Conservation (phyloP, 2,113 vertebrate species). For the Pteropus alecto region DNA sequence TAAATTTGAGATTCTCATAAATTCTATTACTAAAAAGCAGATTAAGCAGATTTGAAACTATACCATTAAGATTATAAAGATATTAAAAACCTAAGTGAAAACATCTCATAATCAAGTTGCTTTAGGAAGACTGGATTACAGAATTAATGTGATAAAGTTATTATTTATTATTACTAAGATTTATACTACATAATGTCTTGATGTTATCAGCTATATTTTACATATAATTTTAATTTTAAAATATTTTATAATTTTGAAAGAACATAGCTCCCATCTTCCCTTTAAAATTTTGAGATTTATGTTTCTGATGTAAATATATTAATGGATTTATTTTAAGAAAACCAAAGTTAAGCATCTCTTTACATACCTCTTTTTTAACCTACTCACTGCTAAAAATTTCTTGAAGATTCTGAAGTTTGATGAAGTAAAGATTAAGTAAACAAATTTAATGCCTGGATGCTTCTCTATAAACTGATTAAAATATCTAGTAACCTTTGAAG, state of each 20-base stretch:
- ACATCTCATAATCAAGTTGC: not conserved
- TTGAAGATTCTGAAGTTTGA: not conserved
- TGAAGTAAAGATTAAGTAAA: not conserved
- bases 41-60: not conserved
- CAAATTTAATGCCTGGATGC: not conserved
- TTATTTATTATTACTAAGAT: slow-evolving; percentile 14
- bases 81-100: slow-evolving; percentile 43
- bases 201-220: not conserved
- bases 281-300: not conserved
- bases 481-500: not conserved
- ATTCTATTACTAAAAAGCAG: slow-evolving; percentile 24
- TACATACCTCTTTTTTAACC: not conserved
- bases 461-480: slow-evolving; percentile 35
- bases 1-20: not conserved
- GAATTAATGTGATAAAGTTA: not conserved
- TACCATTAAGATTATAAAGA: not conserved
- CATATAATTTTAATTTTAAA: slow-evolving; percentile 1
- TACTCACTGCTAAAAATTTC: not conserved
- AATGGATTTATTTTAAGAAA: not conserved
- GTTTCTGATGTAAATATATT: slow-evolving; percentile 10
- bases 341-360: not conserved
- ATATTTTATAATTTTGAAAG: not conserved
- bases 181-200: not conserved
- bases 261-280: not conserved
- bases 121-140: not conserved